These are phyloP conservation scores for Capromys pilorides DNA, from an alignment of 2,797 vertebrate species.

Conservation along the genomic window DNA sequence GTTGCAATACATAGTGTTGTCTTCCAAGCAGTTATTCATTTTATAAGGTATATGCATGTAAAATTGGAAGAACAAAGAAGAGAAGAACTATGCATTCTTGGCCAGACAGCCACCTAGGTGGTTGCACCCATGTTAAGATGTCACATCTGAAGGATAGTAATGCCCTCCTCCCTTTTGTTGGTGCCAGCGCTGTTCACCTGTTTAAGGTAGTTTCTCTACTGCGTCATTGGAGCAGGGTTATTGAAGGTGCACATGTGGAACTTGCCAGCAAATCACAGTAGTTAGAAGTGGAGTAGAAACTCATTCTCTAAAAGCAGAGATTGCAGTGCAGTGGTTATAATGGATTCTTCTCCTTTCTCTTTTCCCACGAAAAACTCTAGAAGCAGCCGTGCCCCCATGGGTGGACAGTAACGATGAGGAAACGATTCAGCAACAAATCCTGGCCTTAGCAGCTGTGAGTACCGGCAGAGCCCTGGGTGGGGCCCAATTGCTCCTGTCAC, in stretches of 20 bases:
- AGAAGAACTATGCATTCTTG: not conserved
- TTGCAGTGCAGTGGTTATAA: not conserved
- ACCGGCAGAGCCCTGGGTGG: not conserved
- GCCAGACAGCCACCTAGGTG: not conserved
- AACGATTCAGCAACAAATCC: constrained; percentile 97
- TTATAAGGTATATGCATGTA: too few relatives aligned
- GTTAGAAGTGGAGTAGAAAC: not conserved
- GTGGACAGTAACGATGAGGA: constrained; percentile 97
- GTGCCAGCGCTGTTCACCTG: not conserved
- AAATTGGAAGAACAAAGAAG: too few relatives aligned
- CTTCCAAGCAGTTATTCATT: too few relatives aligned
- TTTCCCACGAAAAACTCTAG: constrained; percentile 82
- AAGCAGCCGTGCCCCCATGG: constrained; percentile 95
- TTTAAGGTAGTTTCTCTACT: not conserved
- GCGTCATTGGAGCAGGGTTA: not conserved
- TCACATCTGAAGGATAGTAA: not conserved
- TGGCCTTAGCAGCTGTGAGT: constrained; percentile 97
- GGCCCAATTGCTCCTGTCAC: not conserved
- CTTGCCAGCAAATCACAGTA: not conserved
- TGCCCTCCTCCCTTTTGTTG: not conserved
- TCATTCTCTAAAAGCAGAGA: constrained; percentile 41
- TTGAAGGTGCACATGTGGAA: constrained; percentile 15
- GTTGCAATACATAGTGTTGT: too few relatives aligned
- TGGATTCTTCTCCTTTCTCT: constrained; percentile 36
- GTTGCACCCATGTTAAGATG: not conserved